Evolutionary conservation across 2,888 invertebrate genomes (phyloP).

Genomic region (Aphidius colemani): DNA sequence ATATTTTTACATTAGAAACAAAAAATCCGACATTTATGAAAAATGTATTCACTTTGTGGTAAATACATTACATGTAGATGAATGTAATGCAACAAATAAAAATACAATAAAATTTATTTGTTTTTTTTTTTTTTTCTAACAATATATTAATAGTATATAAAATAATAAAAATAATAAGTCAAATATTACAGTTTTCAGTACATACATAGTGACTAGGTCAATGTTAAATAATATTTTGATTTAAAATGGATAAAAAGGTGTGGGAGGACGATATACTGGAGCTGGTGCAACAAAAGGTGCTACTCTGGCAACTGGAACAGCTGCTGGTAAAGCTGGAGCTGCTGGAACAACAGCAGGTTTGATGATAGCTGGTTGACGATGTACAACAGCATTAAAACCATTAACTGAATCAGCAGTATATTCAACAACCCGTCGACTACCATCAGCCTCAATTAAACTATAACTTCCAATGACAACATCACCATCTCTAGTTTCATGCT

Average conservation of each 20-base stretch:
- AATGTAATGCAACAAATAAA: too few species aligned
- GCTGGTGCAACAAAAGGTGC: conserved; percentile 32
- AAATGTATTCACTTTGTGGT: too few species aligned
- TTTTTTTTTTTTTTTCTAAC: too few species aligned
- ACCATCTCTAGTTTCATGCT: conserved; percentile 51
- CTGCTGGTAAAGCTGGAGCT: conserved; percentile 33
- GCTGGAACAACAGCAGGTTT: conserved; percentile 39
- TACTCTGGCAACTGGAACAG: conserved; percentile 39
- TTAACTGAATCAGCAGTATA: conserved; percentile 54
- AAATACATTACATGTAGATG: too few species aligned
- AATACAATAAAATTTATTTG: too few species aligned
- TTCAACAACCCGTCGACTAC: conserved; percentile 51
- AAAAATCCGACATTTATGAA: too few species aligned
- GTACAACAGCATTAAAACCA: conserved; percentile 54
- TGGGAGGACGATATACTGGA: conserved; percentile 52
- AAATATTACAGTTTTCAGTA: too few species aligned
- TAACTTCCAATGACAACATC: conserved; percentile 53
- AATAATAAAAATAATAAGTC: too few species aligned
- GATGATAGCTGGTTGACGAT: conserved; percentile 49
- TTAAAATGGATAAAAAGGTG: conserved; percentile 45
- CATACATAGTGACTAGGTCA: not conserved
- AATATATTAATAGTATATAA: too few species aligned
- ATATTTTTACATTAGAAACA: too few species aligned
- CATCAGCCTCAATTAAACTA: conserved; percentile 53
- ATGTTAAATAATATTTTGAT: too few species aligned